phyloP scores from a whole-genome alignment of 1,140 invertebrate genomes.

The Cepaea nemoralis region DNA sequence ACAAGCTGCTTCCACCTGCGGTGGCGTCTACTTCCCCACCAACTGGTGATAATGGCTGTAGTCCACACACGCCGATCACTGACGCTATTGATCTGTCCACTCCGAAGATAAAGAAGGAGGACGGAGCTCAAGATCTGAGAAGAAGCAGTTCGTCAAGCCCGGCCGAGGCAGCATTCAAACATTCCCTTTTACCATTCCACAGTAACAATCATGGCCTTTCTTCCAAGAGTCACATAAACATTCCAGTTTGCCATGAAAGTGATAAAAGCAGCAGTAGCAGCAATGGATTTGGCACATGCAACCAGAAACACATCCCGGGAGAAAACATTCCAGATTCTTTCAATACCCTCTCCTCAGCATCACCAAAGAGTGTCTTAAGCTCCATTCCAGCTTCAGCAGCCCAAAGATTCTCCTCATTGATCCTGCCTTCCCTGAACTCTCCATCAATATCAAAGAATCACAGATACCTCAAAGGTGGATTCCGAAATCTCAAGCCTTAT shows the following conservation, averaged over 20 bases:
- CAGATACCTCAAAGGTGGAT: conserved; percentile 9
- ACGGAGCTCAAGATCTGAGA: neutral
- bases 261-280: neutral
- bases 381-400: conserved; percentile 21
- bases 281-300: neutral
- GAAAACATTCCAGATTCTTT: conserved; percentile 27
- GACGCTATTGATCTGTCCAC: conserved; percentile 34
- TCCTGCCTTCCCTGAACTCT: neutral
- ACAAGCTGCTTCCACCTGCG: neutral
- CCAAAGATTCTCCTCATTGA: neutral
- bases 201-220: neutral
- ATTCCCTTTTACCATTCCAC: neutral
- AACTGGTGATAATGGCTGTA: conserved; percentile 17
- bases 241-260: neutral
- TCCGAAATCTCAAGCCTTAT: neutral
- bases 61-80: neutral
- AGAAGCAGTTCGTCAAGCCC: neutral
- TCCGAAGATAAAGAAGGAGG: conserved; percentile 23
- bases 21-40: neutral
- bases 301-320: neutral
- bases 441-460: neutral
- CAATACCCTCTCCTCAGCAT: neutral
- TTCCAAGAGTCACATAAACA: neutral
- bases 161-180: neutral
- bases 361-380: conserved; percentile 32